These are phyloP conservation scores for Steatornis caripensis DNA, from an alignment of 2,113 vertebrate species.

Conservation along the genomic window DNA sequence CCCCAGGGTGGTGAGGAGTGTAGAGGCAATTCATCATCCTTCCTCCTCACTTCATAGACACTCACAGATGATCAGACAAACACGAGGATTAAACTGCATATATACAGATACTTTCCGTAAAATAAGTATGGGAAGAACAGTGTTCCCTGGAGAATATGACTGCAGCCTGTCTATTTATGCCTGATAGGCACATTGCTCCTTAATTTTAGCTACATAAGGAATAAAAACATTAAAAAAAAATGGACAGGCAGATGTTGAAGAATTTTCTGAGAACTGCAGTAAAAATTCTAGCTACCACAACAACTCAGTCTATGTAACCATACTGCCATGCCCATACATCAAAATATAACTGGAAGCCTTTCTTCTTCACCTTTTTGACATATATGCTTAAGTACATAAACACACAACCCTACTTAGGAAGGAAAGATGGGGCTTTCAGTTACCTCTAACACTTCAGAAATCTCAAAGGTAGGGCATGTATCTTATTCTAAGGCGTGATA, in stretches of 20 bases:
- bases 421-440: neutral
- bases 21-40: neutral
- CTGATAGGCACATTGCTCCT: constrained; percentile 10
- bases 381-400: neutral
- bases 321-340: neutral
- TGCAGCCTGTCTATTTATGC: constrained; percentile 40
- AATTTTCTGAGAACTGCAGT: neutral
- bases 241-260: neutral
- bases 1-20: neutral
- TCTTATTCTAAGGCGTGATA: neutral
- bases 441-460: neutral
- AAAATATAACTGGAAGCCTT: neutral
- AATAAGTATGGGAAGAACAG: neutral
- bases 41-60: neutral
- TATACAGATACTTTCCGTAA: neutral
- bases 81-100: neutral
- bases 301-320: neutral
- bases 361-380: neutral
- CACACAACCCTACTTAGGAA: neutral
- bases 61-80: neutral
- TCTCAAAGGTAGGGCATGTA: neutral
- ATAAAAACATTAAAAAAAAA: neutral
- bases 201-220: constrained; percentile 29
- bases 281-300: neutral
- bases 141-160: neutral